These are phyloP conservation scores for Danaus melanippus DNA, from an alignment of 1,140 invertebrate genomes.

Conservation along the genomic window DNA sequence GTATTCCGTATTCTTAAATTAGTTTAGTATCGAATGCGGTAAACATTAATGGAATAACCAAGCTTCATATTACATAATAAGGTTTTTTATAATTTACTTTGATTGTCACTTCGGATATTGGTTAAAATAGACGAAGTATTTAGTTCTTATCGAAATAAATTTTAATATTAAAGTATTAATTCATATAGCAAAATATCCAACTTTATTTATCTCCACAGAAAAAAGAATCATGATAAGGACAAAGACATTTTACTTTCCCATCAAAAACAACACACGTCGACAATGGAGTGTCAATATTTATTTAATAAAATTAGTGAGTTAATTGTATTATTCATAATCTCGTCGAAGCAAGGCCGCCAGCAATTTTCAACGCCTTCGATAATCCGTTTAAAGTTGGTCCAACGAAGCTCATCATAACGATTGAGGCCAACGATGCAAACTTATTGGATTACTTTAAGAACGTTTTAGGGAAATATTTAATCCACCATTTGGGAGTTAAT, in stretches of 20 bases:
- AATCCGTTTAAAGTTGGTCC: conserved; percentile 41
- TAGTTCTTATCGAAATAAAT: no score
- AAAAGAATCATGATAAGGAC: no score
- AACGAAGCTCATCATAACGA: conserved; percentile 15
- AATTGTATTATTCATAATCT: conserved; percentile 44
- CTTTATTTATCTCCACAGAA: no score
- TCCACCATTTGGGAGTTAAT: not conserved
- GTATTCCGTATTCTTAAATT: conserved; percentile 28
- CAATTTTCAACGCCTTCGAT: conserved; percentile 34
- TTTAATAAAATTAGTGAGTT: conserved; percentile 33
- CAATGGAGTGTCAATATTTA: conserved; percentile 24
- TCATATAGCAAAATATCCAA: no score
- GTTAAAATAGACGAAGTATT: no score
- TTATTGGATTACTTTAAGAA: conserved; percentile 23
- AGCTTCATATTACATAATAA: no score
- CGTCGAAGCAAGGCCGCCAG: conserved; percentile 29
- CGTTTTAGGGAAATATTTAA: conserved; percentile 15
- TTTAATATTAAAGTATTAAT: no score
- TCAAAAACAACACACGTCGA: conserved; percentile 6
- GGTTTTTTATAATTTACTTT: no score
- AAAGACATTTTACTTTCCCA: no score
- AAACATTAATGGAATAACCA: conserved; percentile 13
- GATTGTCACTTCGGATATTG: no score
- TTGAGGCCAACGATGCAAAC: conserved; percentile 6
- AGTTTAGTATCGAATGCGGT: conserved; percentile 23